Conservation (phyloP, 1,140 invertebrate genomes). For the Penaeus indicus region DNA sequence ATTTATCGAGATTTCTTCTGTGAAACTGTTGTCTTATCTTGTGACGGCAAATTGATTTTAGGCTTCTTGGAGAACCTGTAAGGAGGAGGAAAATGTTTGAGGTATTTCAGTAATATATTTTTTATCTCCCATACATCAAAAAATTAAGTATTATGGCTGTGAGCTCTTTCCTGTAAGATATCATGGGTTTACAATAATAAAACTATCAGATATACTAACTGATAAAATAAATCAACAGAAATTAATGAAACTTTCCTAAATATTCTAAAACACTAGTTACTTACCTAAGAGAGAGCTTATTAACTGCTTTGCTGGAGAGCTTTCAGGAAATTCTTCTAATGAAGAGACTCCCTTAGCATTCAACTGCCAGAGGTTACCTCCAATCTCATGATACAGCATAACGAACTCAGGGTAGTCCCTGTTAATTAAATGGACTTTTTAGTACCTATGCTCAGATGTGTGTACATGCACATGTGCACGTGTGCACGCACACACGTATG, state of each 20-base stretch:
- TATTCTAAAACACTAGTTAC: neutral
- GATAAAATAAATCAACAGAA: neutral
- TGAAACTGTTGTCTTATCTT: conserved; percentile 21
- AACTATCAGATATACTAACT: too few species aligned
- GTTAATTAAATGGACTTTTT: neutral
- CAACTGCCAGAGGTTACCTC: conserved; percentile 50
- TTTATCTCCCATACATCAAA: neutral
- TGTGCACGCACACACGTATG: neutral
- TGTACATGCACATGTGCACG: too few species aligned
- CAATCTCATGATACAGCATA: conserved; percentile 56
- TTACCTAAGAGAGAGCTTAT: conserved; percentile 33
- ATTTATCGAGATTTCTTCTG: neutral
- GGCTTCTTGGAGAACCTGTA: conserved; percentile 42
- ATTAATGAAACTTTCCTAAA: neutral
- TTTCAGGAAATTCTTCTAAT: conserved; percentile 36
- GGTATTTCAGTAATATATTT: neutral
- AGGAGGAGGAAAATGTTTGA: neutral
- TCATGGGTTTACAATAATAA: too few species aligned
- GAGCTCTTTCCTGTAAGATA: too few species aligned
- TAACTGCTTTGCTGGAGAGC: conserved; percentile 41
- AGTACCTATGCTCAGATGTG: too few species aligned
- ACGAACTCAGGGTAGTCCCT: conserved; percentile 62
- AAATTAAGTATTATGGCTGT: too few species aligned
- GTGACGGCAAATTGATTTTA: conserved; percentile 41
- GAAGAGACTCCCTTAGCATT: conserved; percentile 23